Evolutionary conservation across 1,140 invertebrate species (phyloP).

Genomic region (Schlechtendalia chinensis): DNA sequence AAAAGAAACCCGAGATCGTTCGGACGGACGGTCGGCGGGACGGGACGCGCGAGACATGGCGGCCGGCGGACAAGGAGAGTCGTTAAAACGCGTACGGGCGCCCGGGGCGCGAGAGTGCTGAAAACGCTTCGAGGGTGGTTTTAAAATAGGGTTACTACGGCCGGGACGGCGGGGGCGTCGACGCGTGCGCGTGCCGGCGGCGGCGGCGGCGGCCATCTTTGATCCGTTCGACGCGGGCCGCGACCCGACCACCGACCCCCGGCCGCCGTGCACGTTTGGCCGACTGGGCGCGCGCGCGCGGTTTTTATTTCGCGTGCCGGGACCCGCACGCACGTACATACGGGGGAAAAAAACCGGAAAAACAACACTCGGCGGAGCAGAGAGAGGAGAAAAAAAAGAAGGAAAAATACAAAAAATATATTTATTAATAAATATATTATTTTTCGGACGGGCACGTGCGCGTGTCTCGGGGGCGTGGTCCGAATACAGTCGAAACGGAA

Average conservation of each 20-base stretch:
- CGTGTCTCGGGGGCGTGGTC: slow-evolving; percentile 15
- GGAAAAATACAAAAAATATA: slow-evolving; percentile 18
- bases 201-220: slow-evolving; percentile 39
- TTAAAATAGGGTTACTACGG: background rate
- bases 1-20: background rate
- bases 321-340: too few species aligned
- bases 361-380: background rate
- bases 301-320: background rate
- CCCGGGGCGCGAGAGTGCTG: background rate
- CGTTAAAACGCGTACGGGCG: background rate
- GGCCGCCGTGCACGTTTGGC: background rate
- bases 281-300: too few species aligned
- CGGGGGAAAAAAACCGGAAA: too few species aligned
- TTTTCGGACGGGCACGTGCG: background rate
- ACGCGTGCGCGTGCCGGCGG: background rate
- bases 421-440: background rate
- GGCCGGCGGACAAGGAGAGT: slow-evolving; percentile 19
- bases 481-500: slow-evolving; percentile 35
- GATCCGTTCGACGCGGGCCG: slow-evolving; percentile 17
- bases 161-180: background rate
- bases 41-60: background rate
- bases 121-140: slow-evolving; percentile 31
- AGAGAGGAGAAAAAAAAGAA: background rate
- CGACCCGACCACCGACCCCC: background rate
- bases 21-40: background rate